Conservation (phyloP, 2,888 invertebrate genomes). For the Balanococcus diminutus region DNA sequence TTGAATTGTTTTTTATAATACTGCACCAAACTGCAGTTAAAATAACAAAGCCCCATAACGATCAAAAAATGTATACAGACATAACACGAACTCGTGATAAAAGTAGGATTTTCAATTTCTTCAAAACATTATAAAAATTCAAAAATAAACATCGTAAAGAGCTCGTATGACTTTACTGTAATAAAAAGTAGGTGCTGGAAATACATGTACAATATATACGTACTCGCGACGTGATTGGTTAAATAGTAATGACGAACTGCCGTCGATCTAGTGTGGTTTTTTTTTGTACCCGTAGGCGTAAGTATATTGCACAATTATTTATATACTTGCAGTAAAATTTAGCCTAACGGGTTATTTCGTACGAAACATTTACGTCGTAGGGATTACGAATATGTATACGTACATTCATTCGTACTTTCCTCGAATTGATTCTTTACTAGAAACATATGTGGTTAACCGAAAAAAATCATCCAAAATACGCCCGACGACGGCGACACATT, state of each 20-base stretch:
- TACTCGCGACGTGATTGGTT: background rate
- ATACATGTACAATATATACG: background rate
- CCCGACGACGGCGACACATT: background rate
- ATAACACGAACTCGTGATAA: background rate
- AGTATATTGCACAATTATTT: slow-evolving; percentile 16
- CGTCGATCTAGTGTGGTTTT: background rate
- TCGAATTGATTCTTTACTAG: background rate
- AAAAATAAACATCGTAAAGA: slow-evolving; percentile 36
- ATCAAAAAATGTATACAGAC: background rate
- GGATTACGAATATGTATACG: too few species aligned
- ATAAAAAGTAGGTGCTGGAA: slow-evolving; percentile 23
- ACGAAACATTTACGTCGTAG: background rate
- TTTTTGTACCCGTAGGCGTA: slow-evolving; percentile 8
- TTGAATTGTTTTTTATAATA: background rate
- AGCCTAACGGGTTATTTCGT: background rate
- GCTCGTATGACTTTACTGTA: background rate
- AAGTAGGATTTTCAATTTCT: background rate
- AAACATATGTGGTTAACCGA: background rate
- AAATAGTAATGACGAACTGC: background rate
- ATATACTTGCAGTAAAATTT: background rate
- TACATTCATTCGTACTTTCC: background rate
- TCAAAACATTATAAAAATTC: slow-evolving; percentile 30
- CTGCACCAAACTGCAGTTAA: background rate
- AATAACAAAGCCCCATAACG: background rate
- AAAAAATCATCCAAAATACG: background rate